These are phyloP conservation scores for Neofelis nebulosa DNA, from an alignment of 2,113 vertebrate genomes.

Conservation along the genomic window DNA sequence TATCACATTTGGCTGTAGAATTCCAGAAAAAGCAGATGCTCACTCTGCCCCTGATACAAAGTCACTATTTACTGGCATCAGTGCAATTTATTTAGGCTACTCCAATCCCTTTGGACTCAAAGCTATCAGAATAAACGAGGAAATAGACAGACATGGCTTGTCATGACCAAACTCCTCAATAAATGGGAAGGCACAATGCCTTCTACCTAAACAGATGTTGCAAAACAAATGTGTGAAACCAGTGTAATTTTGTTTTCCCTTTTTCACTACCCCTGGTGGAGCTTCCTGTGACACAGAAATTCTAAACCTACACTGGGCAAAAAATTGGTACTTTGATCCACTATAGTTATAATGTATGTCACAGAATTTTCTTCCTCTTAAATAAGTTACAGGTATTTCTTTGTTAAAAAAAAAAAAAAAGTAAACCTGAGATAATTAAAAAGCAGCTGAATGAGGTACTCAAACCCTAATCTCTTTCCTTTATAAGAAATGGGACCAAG, in stretches of 20 bases:
- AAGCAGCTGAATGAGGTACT: not conserved
- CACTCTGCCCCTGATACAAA: slow-evolving; percentile 53
- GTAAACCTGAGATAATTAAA: slow-evolving; percentile 48
- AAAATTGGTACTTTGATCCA: not conserved
- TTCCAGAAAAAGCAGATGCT: slow-evolving; percentile 73
- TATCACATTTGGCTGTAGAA: slow-evolving; percentile 62
- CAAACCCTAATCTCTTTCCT: not conserved
- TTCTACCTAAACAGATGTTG: slow-evolving; percentile 63
- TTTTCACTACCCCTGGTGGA: not conserved
- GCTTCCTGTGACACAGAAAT: slow-evolving; percentile 6
- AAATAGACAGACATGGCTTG: slow-evolving; percentile 71
- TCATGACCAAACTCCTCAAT: slow-evolving; percentile 63
- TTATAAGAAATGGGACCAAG: slow-evolving; percentile 20
- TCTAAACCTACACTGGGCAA: not conserved
- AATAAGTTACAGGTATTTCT: slow-evolving; percentile 31
- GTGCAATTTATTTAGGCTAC: slow-evolving; percentile 64
- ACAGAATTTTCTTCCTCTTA: slow-evolving; percentile 35
- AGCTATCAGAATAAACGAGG: slow-evolving; percentile 60
- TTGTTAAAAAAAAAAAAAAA: slow-evolving; percentile 1
- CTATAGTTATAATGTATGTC: not conserved
- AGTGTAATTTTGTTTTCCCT: slow-evolving; percentile 40
- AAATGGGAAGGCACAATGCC: slow-evolving; percentile 49
- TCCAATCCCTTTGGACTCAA: slow-evolving; percentile 57
- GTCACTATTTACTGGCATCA: slow-evolving; percentile 70
- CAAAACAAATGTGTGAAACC: slow-evolving; percentile 61